Evolutionary conservation across 2,888 invertebrate species (phyloP).

Genomic region (Dryococelus australis): DNA sequence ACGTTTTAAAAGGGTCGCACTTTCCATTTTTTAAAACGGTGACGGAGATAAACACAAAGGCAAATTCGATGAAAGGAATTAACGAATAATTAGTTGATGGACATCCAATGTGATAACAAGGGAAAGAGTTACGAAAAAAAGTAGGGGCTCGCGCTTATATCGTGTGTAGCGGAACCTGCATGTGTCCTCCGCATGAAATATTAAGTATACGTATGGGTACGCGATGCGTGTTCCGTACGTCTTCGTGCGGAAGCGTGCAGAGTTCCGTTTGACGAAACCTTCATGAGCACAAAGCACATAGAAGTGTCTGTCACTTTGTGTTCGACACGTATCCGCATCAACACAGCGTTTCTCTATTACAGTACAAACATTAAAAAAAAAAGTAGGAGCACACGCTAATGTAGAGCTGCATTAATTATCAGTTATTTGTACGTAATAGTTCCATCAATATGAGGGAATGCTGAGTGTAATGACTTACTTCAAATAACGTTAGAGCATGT

Average conservation of each 20-base stretch:
- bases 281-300: background rate
- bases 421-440: too few species aligned
- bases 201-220: background rate
- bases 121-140: conserved; percentile 18
- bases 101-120: conserved; percentile 41
- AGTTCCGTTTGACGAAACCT: background rate
- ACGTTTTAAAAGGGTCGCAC: conserved; percentile 45
- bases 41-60: conserved; percentile 42
- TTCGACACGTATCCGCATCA: background rate
- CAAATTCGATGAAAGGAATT: conserved; percentile 47
- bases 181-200: background rate
- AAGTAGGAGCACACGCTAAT: too few species aligned
- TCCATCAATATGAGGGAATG: too few species aligned
- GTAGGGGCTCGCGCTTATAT: background rate
- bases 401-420: too few species aligned
- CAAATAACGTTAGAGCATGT: too few species aligned
- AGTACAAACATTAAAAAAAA: background rate
- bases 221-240: background rate
- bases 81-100: conserved; percentile 46
- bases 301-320: background rate
- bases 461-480: too few species aligned
- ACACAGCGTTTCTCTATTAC: background rate
- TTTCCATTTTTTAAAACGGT: conserved; percentile 41
- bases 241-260: background rate
- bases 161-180: background rate